These are phyloP conservation scores for Amblyteles armatorius DNA, from an alignment of 2,888 invertebrate genomes.

Conservation along the genomic window DNA sequence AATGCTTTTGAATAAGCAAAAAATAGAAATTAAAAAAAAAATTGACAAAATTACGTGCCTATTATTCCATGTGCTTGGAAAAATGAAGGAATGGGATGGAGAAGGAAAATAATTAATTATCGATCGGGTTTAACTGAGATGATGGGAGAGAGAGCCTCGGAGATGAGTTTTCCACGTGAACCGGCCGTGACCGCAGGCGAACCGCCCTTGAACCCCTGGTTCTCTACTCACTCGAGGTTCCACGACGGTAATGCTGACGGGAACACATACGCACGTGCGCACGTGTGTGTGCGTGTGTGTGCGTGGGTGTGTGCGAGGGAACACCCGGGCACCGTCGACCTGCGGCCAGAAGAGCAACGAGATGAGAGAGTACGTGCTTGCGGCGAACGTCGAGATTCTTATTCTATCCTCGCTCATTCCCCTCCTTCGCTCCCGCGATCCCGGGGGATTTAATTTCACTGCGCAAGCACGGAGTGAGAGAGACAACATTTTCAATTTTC, in stretches of 20 bases:
- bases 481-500: slow-evolving; percentile 18
- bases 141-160: not conserved
- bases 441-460: slow-evolving; percentile 47
- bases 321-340: slow-evolving; percentile 10
- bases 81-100: not conserved
- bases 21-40: slow-evolving; percentile 5
- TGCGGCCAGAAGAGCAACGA: slow-evolving; percentile 31
- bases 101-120: slow-evolving; percentile 37
- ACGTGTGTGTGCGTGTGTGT: not conserved
- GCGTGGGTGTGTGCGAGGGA: not conserved
- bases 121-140: slow-evolving; percentile 22
- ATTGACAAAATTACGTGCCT: not conserved
- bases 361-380: slow-evolving; percentile 45
- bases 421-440: not conserved
- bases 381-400: slow-evolving; percentile 49
- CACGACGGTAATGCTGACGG: slow-evolving; percentile 27
- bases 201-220: slow-evolving; percentile 40
- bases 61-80: not conserved
- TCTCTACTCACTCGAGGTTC: slow-evolving; percentile 1
- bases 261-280: not conserved
- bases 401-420: slow-evolving; percentile 23
- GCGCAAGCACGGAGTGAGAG: slow-evolving; percentile 30
- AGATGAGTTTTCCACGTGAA: slow-evolving; percentile 34
- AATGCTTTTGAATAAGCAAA: not conserved
- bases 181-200: slow-evolving; percentile 46